Evolutionary conservation across 2,888 invertebrate species (phyloP).

Genomic region (Pammene aurita): DNA sequence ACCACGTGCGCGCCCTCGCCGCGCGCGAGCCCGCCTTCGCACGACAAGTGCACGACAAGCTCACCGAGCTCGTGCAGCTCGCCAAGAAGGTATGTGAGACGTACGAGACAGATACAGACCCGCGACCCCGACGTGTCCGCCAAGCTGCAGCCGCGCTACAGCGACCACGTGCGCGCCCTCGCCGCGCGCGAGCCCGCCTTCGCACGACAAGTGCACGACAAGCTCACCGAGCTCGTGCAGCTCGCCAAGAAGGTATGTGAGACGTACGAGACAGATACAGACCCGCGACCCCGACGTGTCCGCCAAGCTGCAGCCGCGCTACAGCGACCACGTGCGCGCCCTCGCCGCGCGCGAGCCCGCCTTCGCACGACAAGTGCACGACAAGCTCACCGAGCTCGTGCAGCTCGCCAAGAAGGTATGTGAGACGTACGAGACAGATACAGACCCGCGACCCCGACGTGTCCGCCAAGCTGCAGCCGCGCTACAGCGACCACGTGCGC

Average conservation of each 20-base stretch:
- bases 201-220: constrained; percentile 83
- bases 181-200: constrained; percentile 15
- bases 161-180: constrained; percentile 62
- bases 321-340: constrained; percentile 12
- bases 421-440: too few species aligned
- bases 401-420: too few species aligned
- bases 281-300: constrained; percentile 90
- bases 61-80: constrained; percentile 19
- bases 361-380: too few species aligned
- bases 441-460: too few species aligned
- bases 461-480: too few species aligned
- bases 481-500: too few species aligned
- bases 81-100: constrained; percentile 10
- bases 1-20: constrained; percentile 12
- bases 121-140: constrained; percentile 85
- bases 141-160: constrained; percentile 49
- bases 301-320: constrained; percentile 17
- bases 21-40: constrained; percentile 84
- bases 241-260: constrained; percentile 11
- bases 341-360: background rate
- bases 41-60: constrained; percentile 12
- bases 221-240: constrained; percentile 89
- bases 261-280: constrained; percentile 86
- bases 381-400: too few species aligned
- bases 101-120: constrained; percentile 71